These are phyloP conservation scores for Passer montanus DNA, from an alignment of 2,113 vertebrate species.

Conservation along the genomic window DNA sequence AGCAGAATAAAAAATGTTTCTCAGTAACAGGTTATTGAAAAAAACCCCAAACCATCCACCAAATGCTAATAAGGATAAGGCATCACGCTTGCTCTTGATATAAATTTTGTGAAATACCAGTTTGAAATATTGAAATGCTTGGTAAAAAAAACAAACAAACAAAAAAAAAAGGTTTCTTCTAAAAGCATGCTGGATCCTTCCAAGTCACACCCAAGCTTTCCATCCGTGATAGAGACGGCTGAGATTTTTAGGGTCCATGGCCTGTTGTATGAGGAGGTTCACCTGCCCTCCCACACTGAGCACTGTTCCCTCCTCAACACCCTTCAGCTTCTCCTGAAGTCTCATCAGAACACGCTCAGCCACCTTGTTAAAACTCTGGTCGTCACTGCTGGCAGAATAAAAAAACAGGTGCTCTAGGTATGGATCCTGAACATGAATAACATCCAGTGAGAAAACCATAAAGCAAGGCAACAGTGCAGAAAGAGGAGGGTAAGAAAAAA, in stretches of 20 bases:
- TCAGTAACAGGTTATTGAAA: not conserved
- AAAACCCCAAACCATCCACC: not conserved
- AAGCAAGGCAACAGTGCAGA: not conserved
- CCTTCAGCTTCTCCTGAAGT: slow-evolving; percentile 97
- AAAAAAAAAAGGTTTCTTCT: not conserved
- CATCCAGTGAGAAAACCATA: not conserved
- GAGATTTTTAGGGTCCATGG: slow-evolving; percentile 96
- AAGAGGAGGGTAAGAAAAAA: not conserved
- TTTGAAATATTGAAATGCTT: slow-evolving; percentile 5
- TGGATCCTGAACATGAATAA: not conserved
- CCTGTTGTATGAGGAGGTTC: slow-evolving; percentile 97
- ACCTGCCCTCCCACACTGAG: slow-evolving; percentile 94
- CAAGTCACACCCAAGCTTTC: slow-evolving; percentile 90
- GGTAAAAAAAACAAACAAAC: not conserved
- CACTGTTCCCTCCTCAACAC: slow-evolving; percentile 92
- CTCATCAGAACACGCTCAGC: slow-evolving; percentile 94
- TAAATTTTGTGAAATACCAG: not conserved
- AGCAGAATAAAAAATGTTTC: not conserved
- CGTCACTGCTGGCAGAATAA: slow-evolving; percentile 70
- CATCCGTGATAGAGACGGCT: slow-evolving; percentile 91
- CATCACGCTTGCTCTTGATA: not conserved
- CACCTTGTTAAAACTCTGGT: slow-evolving; percentile 95
- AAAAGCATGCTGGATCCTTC: not conserved
- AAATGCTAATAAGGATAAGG: not conserved
- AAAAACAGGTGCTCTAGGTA: not conserved